phyloP scores from a whole-genome alignment of 2,797 vertebrate genomes.

The Pangasius sanitwongsei region DNA sequence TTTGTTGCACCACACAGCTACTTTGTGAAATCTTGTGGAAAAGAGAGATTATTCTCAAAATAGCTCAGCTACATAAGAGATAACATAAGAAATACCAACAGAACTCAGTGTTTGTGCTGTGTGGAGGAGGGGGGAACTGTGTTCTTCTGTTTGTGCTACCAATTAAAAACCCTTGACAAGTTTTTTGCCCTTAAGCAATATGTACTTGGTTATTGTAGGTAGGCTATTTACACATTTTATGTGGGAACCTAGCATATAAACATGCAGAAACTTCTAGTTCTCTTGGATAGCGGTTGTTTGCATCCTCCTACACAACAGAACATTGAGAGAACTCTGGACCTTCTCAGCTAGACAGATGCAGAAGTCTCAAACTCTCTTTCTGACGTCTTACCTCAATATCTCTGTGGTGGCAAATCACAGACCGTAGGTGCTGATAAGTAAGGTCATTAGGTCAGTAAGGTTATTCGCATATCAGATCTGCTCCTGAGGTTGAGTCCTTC shows the following conservation, averaged over 20 bases:
- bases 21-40: neutral
- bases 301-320: neutral
- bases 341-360: conserved; percentile 7
- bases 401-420: conserved; percentile 13
- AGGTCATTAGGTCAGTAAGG: conserved; percentile 13
- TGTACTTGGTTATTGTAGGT: neutral
- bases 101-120: neutral
- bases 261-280: neutral
- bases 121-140: conserved; percentile 1
- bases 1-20: neutral
- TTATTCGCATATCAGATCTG: neutral
- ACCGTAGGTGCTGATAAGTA: conserved; percentile 21
- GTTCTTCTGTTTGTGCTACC: conserved; percentile 10
- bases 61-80: no score
- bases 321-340: neutral
- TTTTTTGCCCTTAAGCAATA: conserved; percentile 5
- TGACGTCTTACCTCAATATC: neutral
- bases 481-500: neutral
- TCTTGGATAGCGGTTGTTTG: neutral
- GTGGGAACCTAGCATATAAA: neutral
- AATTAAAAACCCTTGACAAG: conserved; percentile 23
- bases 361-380: neutral
- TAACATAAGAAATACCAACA: conserved; percentile 1
- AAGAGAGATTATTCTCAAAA: neutral
- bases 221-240: neutral